A percentile compares a stretch with the other conserved stretches of the same genome.
Evolutionary conservation across 2,797 vertebrate genomes (phyloP).

Genomic region (Amphiprion clarkii): DNA sequence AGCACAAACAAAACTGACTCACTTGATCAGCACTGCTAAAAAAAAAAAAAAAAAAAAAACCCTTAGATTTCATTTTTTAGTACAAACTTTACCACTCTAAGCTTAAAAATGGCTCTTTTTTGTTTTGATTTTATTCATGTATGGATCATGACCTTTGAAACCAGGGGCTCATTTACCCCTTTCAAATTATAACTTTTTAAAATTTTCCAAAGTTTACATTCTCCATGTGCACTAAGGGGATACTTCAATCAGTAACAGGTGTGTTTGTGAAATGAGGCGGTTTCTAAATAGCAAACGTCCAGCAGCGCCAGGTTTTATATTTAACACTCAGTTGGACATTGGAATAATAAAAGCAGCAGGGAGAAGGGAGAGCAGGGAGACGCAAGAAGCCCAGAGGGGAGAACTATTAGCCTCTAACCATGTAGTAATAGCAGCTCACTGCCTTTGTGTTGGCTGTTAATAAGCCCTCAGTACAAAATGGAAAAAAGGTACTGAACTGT

Average conservation of each 20-base stretch:
- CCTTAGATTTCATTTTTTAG: neutral
- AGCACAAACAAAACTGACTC: conserved; percentile 24
- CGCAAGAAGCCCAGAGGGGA: conserved; percentile 27
- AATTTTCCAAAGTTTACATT: neutral
- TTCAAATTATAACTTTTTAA: neutral
- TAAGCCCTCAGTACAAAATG: conserved; percentile 36
- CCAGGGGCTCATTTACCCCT: neutral
- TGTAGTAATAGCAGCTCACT: conserved; percentile 25
- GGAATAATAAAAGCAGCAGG: conserved; percentile 32
- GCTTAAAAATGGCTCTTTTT: neutral
- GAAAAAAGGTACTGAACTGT: conserved; percentile 11
- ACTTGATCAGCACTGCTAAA: no score
- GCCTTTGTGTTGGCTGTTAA: conserved; percentile 40
- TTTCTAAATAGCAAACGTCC: conserved; percentile 31
- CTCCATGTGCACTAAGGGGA: neutral
- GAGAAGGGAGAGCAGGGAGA: conserved; percentile 4
- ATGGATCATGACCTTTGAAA: neutral
- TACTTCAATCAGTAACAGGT: conserved; percentile 7
- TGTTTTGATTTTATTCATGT: neutral
- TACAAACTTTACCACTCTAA: neutral
- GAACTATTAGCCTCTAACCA: conserved; percentile 32
- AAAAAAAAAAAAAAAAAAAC: neutral
- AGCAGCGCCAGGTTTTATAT: conserved; percentile 2
- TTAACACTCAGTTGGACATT: conserved; percentile 29
- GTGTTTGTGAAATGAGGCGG: conserved; percentile 10